Evolutionary conservation across 2,113 vertebrate genomes (phyloP).

Genomic region (Cnemophilus loriae): DNA sequence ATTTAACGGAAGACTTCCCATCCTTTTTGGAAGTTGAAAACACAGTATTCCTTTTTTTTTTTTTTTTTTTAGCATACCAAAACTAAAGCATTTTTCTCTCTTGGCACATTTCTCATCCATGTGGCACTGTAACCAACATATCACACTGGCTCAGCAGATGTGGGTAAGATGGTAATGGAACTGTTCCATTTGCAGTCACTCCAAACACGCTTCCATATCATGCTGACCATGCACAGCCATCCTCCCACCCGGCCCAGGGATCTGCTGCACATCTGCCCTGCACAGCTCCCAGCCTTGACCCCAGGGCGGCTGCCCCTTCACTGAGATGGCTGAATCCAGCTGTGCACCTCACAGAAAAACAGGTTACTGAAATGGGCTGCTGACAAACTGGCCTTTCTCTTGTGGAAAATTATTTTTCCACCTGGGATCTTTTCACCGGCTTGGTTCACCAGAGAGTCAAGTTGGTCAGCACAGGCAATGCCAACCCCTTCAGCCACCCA

Average conservation of each 20-base stretch:
- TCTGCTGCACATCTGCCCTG: background rate
- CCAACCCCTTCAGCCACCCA: background rate
- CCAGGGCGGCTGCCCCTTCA: background rate
- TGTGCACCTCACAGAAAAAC: accelerated
- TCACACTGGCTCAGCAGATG: accelerated
- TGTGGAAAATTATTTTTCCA: background rate
- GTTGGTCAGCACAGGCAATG: background rate
- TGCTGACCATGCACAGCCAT: background rate
- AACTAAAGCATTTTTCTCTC: background rate
- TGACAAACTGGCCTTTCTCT: background rate
- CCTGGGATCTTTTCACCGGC: background rate
- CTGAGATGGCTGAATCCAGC: background rate
- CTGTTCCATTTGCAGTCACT: background rate
- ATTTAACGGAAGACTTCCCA: background rate
- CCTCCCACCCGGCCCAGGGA: background rate
- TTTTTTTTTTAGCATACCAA: background rate
- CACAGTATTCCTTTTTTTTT: background rate
- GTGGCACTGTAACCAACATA: background rate
- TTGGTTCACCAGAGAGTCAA: background rate
- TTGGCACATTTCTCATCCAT: background rate
- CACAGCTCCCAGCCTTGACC: background rate
- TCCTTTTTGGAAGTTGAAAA: background rate
- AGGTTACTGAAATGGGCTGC: background rate
- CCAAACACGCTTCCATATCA: accelerated
- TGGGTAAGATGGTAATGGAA: accelerated